Evolutionary conservation across 2,113 vertebrate species (phyloP), one percentile per base, ranked within the genome.

Genomic region (Picathartes gymnocephalus): DNA sequence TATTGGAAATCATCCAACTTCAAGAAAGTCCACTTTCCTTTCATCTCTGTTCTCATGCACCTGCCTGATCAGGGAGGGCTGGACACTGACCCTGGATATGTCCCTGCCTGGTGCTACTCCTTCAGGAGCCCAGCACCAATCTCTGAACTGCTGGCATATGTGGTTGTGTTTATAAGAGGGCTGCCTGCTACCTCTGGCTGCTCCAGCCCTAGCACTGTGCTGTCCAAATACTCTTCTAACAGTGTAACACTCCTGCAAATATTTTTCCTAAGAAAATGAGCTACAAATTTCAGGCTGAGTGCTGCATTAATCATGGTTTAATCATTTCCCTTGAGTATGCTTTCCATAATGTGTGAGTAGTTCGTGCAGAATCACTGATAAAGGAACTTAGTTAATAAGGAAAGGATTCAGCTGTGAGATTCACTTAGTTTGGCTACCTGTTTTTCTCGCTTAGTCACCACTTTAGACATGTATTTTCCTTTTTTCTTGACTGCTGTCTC

Each of bases 231-330:
- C 35, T 65, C 35, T 58, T 76, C 66, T 92, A 78, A 87, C 40
- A 91, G 90, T 19, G 3, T 44, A 97, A 94, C 30, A 61, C 40
- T 87, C 89, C 85, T 88, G 64, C 58, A 86, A 90, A 89, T 94
- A 95, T 95, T 95, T 91, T 94, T 78, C 62, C 77, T 90, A 58
- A 76, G 96, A 90, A 96, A 96, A 97, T 73, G 86, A 95, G 94
- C 81, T 86, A 92, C 77, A 82, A 78, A 96, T 97, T 95, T 92
- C 11, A 58, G 92, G 77, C 82, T 82, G 12, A 90, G 87, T 81
- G 44, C 66, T 93, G 84, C 53, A 94, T 92, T 97, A 97, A 96
- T 97, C 96, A 95, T 90, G 92, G 60, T 91, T 95, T 95, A 97
- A 92, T 97, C 57, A 94, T 97, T 96, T 96, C 96, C 94, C 96